These are phyloP conservation scores for Hemiscyllium ocellatum DNA, from an alignment of 2,113 vertebrate genomes.

Conservation along the genomic window DNA sequence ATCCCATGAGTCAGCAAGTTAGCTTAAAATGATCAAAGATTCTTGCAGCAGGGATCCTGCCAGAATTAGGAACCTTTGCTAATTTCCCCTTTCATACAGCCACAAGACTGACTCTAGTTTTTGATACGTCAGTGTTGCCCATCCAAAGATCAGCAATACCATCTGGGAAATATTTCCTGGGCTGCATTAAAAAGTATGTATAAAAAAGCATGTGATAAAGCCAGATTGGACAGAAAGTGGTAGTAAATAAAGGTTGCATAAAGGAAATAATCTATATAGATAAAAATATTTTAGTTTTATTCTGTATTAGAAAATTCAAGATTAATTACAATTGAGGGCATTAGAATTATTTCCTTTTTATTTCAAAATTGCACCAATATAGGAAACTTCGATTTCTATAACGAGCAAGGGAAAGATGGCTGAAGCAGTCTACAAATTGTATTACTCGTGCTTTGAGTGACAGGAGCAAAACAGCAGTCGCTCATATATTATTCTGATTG, in stretches of 20 bases:
- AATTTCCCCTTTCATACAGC: background rate
- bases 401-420: background rate
- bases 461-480: background rate
- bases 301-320: background rate
- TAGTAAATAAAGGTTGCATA: background rate
- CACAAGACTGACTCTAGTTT: background rate
- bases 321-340: background rate
- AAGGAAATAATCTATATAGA: background rate
- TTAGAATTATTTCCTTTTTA: background rate
- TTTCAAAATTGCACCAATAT: background rate
- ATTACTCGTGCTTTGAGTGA: background rate
- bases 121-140: background rate
- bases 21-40: background rate
- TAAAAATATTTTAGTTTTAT: background rate
- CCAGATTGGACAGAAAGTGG: no score
- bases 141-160: background rate
- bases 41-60: background rate
- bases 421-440: background rate
- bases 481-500: slow-evolving; percentile 19
- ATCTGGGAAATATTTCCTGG: background rate
- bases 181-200: background rate
- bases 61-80: background rate
- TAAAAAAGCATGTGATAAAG: background rate
- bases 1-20: background rate
- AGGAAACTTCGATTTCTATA: background rate